phyloP scores from a whole-genome alignment of 2,113 vertebrate genomes.

The Microtus pennsylvanicus region DNA sequence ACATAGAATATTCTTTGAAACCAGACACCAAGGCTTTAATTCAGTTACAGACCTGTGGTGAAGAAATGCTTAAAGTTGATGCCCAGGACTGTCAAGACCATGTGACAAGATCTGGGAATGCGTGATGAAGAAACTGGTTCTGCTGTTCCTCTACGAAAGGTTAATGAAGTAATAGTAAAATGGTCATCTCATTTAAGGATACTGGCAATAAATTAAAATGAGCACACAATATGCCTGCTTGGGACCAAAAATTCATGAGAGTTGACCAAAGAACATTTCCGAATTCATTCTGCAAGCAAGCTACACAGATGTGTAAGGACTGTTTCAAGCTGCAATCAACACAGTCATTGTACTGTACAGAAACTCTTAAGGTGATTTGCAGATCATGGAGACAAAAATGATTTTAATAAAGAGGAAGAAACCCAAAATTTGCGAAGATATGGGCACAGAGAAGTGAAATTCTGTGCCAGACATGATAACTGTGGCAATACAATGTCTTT shows the following conservation, averaged over 20 bases:
- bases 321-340: neutral
- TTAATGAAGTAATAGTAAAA: neutral
- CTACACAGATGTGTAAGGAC: neutral
- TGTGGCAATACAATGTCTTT: too few relatives aligned
- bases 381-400: conserved; percentile 94
- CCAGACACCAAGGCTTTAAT: too few relatives aligned
- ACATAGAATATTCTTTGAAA: neutral
- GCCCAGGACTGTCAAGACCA: neutral
- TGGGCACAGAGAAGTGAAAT: neutral
- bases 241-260: neutral
- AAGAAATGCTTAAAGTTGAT: neutral
- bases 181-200: too few relatives aligned
- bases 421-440: neutral
- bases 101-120: neutral
- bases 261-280: neutral
- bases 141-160: neutral
- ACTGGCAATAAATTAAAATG: neutral
- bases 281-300: conserved; percentile 64
- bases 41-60: too few relatives aligned
- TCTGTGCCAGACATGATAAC: too few relatives aligned
- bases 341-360: conserved; percentile 87
- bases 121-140: too few relatives aligned
- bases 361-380: conserved; percentile 96
- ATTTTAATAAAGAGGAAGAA: neutral
- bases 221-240: neutral